Conservation (phyloP, 2,113 vertebrate species). For the Dipodomys merriami region DNA sequence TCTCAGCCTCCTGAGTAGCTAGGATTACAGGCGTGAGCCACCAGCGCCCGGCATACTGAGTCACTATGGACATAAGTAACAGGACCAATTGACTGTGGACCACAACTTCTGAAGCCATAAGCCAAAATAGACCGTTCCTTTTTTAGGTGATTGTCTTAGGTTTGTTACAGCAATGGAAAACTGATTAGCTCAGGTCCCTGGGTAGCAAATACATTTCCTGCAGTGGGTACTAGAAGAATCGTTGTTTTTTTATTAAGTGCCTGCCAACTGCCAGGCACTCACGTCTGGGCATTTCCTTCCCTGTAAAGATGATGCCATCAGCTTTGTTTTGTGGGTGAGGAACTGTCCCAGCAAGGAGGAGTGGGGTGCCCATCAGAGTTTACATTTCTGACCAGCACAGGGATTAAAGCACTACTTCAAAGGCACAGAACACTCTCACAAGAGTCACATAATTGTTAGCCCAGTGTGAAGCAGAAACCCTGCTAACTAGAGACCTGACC, state of each 20-base stretch:
- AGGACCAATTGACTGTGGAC: neutral
- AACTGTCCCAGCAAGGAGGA: too few species aligned
- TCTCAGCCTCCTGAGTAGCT: too few species aligned
- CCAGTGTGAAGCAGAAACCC: neutral
- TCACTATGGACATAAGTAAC: too few species aligned
- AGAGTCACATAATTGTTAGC: neutral
- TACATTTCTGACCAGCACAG: neutral
- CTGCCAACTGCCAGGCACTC: neutral
- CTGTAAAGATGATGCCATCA: too few species aligned
- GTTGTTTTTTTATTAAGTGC: neutral
- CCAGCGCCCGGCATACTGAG: too few species aligned
- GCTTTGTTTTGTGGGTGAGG: neutral
- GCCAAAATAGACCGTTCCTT: too few species aligned
- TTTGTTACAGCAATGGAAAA: neutral
- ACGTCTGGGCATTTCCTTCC: fast-evolving
- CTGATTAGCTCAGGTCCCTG: neutral
- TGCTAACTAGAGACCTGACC: neutral
- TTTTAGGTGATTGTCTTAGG: too few species aligned
- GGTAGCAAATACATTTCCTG: neutral
- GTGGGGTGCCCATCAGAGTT: neutral
- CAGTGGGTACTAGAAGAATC: too few species aligned
- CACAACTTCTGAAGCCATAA: too few species aligned
- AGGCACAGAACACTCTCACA: too few species aligned
- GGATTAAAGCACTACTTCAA: too few species aligned
- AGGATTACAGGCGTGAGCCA: too few species aligned